These are phyloP conservation scores for Dendrolimus pini DNA, from an alignment of 2,888 invertebrate genomes.

Conservation along the genomic window DNA sequence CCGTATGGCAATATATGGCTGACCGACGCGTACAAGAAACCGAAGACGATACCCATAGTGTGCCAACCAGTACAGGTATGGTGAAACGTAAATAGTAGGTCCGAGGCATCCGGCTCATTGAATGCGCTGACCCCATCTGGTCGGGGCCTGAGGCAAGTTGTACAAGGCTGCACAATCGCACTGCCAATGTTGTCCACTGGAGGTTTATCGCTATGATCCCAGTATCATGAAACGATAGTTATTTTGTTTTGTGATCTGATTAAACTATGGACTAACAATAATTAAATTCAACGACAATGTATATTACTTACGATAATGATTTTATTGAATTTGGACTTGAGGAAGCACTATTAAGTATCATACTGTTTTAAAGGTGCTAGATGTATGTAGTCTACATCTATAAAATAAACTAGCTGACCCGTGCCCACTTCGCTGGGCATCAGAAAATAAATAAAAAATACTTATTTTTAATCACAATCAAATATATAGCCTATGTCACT, in stretches of 20 bases:
- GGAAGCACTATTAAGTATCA: too few species aligned
- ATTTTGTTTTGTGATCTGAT: neutral
- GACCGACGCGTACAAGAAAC: constrained; percentile 40
- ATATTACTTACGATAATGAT: too few species aligned
- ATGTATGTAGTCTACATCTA: too few species aligned
- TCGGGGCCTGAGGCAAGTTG: constrained; percentile 50
- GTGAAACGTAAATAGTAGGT: constrained; percentile 73
- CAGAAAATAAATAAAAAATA: too few species aligned
- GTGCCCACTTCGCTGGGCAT: too few species aligned
- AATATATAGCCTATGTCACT: too few species aligned
- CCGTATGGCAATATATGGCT: constrained; percentile 23
- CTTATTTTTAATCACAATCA: too few species aligned
- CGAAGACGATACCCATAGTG: constrained; percentile 59
- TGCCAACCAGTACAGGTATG: constrained; percentile 67
- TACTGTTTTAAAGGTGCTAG: too few species aligned
- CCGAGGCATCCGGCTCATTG: constrained; percentile 73
- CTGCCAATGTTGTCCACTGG: constrained; percentile 26
- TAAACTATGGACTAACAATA: neutral
- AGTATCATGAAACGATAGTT: constrained; percentile 1
- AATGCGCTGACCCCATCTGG: constrained; percentile 76
- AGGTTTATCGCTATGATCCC: constrained; percentile 9
- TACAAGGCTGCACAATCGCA: constrained; percentile 47
- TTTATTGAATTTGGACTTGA: too few species aligned
- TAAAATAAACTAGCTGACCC: too few species aligned
- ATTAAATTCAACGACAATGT: neutral